These are phyloP conservation scores for Branchinecta sandiegonensis DNA, from an alignment of 2,888 invertebrate genomes.

Conservation along the genomic window DNA sequence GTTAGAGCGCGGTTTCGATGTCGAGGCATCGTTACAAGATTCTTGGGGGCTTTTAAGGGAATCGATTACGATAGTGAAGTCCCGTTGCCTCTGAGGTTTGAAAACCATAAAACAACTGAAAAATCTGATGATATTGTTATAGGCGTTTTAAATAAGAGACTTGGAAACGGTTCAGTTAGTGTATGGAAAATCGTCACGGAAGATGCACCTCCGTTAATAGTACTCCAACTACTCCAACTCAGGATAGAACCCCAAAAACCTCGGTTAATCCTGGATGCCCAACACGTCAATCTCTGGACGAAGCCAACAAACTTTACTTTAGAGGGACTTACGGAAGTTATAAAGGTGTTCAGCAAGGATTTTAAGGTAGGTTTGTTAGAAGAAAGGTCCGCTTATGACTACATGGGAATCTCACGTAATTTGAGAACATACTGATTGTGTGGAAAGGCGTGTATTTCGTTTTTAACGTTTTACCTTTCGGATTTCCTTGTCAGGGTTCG, in stretches of 20 bases:
- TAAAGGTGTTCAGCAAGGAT: no score
- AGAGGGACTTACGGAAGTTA: no score
- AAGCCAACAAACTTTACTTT: no score
- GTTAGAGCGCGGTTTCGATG: background rate
- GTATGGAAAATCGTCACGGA: background rate
- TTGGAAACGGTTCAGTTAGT: background rate
- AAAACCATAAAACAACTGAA: conserved; percentile 6
- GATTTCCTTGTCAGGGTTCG: background rate
- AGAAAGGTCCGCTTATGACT: background rate
- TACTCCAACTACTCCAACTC: background rate
- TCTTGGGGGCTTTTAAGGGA: background rate
- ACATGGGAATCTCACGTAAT: background rate
- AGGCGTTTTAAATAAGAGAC: background rate
- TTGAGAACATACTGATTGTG: background rate
- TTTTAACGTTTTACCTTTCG: conserved; percentile 2
- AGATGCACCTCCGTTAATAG: background rate
- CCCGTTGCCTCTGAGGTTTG: background rate
- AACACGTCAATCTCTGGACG: no score
- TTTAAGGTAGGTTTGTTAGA: no score
- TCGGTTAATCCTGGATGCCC: background rate
- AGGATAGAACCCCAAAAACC: conserved; percentile 7
- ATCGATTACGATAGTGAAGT: background rate
- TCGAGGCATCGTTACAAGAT: background rate
- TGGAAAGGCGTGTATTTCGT: background rate
- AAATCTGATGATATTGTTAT: background rate